A percentile compares a stretch with the other conserved stretches of the same genome.
Conservation (phyloP, 2,888 invertebrate species). For the Catocala sponsa region DNA sequence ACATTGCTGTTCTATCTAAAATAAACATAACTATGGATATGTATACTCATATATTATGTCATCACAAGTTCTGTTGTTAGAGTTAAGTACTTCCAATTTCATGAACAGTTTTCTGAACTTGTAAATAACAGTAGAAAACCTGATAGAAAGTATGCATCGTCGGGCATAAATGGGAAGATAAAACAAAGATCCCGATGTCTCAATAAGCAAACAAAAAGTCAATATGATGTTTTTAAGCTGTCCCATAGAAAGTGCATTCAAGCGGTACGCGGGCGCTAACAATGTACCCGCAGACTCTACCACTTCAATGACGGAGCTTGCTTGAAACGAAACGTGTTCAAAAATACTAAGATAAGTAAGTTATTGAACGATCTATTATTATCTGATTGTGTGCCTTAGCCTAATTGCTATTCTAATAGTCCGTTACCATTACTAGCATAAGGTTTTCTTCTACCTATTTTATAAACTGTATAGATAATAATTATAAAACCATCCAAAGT, state of each 20-base stretch:
- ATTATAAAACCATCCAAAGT: too few species aligned
- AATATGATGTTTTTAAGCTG: conserved; percentile 53
- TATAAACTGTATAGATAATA: too few species aligned
- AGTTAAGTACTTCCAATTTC: not conserved
- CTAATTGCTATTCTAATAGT: conserved; percentile 13
- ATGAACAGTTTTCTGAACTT: conserved; percentile 22
- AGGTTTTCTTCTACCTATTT: too few species aligned
- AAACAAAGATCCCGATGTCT: conserved; percentile 47
- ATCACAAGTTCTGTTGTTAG: not conserved
- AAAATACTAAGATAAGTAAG: conserved; percentile 4
- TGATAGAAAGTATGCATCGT: conserved; percentile 29
- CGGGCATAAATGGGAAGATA: conserved; percentile 40
- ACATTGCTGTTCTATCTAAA: too few species aligned
- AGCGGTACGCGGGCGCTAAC: conserved; percentile 58
- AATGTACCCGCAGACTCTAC: conserved; percentile 77
- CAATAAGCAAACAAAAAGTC: conserved; percentile 70
- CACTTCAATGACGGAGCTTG: conserved; percentile 60
- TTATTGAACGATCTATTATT: not conserved
- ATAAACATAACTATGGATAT: too few species aligned
- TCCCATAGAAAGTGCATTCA: conserved; percentile 64
- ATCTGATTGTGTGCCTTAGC: conserved; percentile 22
- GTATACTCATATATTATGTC: too few species aligned
- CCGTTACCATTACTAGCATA: too few species aligned
- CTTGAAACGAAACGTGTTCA: conserved; percentile 41
- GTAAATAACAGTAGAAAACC: conserved; percentile 19